Percentiles rank a stretch among this genome's conserved stretches.
phyloP scores from a whole-genome alignment of 30 jellyfish, hydroid and myxozoan species.

The Cassiopea xamachana region DNA sequence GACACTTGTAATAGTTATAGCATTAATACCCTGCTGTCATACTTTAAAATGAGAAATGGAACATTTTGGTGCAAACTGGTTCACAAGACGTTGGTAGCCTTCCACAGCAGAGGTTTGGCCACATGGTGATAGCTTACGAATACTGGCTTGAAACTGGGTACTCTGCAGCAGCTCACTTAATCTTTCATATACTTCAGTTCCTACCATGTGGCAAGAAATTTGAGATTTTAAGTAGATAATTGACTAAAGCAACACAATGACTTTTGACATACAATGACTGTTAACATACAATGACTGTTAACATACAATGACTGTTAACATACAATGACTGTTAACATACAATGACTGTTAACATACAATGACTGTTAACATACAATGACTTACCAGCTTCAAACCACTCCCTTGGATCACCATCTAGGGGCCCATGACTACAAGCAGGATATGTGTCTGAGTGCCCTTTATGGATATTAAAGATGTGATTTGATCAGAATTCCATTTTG shows the following conservation, averaged over 20 bases:
- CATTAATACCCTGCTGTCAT: slow-evolving; percentile 16
- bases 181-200: slow-evolving; percentile 18
- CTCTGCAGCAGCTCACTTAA: slow-evolving; percentile 22
- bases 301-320: too few species aligned
- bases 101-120: slow-evolving; percentile 38
- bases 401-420: slow-evolving; percentile 33
- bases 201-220: background rate
- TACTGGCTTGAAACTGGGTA: slow-evolving; percentile 1
- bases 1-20: background rate
- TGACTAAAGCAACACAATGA: too few species aligned
- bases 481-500: slow-evolving; percentile 49
- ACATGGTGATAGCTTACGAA: slow-evolving; percentile 14
- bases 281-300: too few species aligned
- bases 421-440: slow-evolving; percentile 14
- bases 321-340: too few species aligned
- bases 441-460: slow-evolving; percentile 19
- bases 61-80: slow-evolving; percentile 45
- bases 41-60: slow-evolving; percentile 25
- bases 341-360: background rate
- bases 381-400: slow-evolving; percentile 32
- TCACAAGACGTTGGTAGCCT: slow-evolving; percentile 26
- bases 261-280: too few species aligned
- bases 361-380: slow-evolving; percentile 2
- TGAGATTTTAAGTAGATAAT: too few species aligned
- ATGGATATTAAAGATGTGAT: slow-evolving; percentile 13